Evolutionary conservation across 2,113 vertebrate genomes (phyloP), one percentile per base, ranked within the genome.

Genomic region (Microcebus lehilahytsara): DNA sequence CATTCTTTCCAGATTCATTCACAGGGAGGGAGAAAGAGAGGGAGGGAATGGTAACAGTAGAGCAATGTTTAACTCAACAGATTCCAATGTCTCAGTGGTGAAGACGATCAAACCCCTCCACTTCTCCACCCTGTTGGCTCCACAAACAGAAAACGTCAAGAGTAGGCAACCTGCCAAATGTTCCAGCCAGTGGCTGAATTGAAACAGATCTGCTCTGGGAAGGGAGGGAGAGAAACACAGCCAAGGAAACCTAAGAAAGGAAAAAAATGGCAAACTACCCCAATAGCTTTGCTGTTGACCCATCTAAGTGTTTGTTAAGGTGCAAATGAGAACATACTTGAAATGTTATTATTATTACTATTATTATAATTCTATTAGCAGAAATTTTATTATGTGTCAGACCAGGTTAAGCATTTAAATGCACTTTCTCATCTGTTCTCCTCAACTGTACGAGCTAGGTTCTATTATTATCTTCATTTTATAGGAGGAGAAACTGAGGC

Each of bases 1-100:
- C 98, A 98, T 98, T 98, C 98, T 97, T 98, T 98, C 98, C 97
- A 98, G 98, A 97, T 97, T 98, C 98, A 99, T 99, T 99, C 98
- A 98, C 96, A 98, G 97, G 14, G 66, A 98, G 98, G 98, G 96
- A 97, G 89, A 87, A 88, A 56, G 25, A 46, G 34, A 94, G 94
- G 90, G 98, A 72, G 88, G 94, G 69, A 49, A 98, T 95, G 98
- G 98, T 97, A 98, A 98, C 92, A 80, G 97, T 93, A 94, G 91
- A 97, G 95, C 97, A 99, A 97, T 98, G 93, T 98, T 99, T 99
- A 98, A 98, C 98, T 98, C 98, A 98, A 98, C 96, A 98, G 98
- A 98, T 97, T 97, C 98, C 96, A 95, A 89, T 89, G 97, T 98
- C 98, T 98, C 96, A 91, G 96, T 93, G 98, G 97, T 95, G 96